Base-by-base conservation (phyloP, 1,140 invertebrate genomes). In the Trachymyrmex septentrionalis region DNA sequence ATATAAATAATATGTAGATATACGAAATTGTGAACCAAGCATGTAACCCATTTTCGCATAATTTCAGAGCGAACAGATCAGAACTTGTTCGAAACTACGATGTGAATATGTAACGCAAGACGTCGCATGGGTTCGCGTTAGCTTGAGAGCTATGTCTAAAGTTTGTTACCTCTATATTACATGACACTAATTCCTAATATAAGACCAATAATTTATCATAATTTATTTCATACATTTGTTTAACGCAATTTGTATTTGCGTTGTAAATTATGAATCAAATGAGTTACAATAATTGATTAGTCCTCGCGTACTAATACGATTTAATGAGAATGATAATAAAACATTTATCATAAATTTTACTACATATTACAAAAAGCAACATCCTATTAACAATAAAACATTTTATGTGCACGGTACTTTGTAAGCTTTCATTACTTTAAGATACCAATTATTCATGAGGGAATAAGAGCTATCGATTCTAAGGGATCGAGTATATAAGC, bases 91-190 rank as follows among this genome's bases (percentile, higher is more conserved):
- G 24, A 73, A 72, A 24, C 34, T 59, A 55, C 64, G 64, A 81
- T 81, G 78, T 61, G 69, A 61, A 84, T 61, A 73, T 61, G 69
- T 61, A 75, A 75, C 69, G 55, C 69, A 50, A 84, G 55, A 84
- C 80, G 14, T 84, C 48, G 48, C 21, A 16, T 27, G 19, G 34
- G 10, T 44, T 71, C 64, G n/a, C 21, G 80, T 84, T 72, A 63
- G 14, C 55, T 30, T 19, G 80, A 59, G 71, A 73, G 24, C 34
- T 57, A n/a, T 5, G 38, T 34, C 69, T 61, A 48, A 84, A 84
- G 53, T 84, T 84, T 61, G 50, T 69, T 71, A 34, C 30, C 34
- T 14, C 64, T 81, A 57, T 57, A 44, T 81, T 81, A 75, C 38
- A 48, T 34, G 55, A 84, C 69, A 24, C 9, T 84, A 84, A 82